Evolutionary conservation across 1,140 invertebrate species (phyloP).

Genomic region (Bilobella aurantiaca): DNA sequence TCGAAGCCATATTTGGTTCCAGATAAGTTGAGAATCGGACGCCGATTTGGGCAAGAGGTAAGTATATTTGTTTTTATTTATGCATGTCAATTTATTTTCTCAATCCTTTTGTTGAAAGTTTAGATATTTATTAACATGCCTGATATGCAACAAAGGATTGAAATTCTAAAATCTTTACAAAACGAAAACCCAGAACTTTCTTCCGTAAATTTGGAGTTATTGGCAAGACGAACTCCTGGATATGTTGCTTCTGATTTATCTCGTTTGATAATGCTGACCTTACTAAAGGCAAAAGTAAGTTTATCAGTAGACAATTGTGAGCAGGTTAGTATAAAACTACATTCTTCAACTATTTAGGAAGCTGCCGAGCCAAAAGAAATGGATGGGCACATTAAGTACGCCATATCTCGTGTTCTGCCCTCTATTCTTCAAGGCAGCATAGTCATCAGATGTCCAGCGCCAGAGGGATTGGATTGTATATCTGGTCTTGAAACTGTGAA

Average conservation of each 20-base stretch:
- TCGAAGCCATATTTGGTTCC: background rate
- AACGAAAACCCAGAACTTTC: background rate
- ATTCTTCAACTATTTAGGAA: background rate
- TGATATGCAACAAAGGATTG: background rate
- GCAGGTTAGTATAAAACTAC: background rate
- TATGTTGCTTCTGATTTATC: constrained; percentile 73
- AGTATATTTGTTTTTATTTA: background rate
- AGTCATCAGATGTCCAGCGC: constrained; percentile 44
- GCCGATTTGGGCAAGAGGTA: background rate
- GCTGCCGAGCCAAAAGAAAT: background rate
- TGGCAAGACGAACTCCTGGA: constrained; percentile 51
- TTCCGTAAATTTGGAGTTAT: constrained; percentile 45
- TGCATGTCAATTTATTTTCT: background rate
- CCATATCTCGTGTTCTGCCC: constrained; percentile 41
- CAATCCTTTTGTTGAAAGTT: background rate
- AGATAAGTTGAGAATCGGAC: background rate
- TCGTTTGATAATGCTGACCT: constrained; percentile 56
- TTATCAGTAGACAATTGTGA: background rate
- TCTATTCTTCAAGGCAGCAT: constrained; percentile 48
- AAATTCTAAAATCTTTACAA: background rate
- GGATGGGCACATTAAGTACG: constrained; percentile 35
- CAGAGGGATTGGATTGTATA: constrained; percentile 48
- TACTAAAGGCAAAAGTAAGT: background rate
- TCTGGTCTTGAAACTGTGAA: constrained; percentile 57
- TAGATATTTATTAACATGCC: background rate